Evolutionary conservation across 2,113 vertebrate species (phyloP).

Genomic region (Bos taurus): DNA sequence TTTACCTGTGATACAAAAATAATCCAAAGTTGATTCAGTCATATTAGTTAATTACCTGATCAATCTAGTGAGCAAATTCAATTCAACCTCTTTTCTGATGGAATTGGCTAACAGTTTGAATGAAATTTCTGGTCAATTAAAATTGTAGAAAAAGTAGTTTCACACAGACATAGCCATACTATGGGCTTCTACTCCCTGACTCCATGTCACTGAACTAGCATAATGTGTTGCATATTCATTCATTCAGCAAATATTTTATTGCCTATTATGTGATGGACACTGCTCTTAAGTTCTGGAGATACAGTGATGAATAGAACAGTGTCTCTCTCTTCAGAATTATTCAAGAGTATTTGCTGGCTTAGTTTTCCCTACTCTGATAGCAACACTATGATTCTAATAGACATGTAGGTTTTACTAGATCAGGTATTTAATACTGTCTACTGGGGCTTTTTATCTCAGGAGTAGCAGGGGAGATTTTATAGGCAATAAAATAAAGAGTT

Average conservation of each 20-base stretch:
- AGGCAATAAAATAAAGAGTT: background rate
- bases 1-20: slow-evolving; percentile 16
- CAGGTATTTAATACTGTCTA: background rate
- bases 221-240: background rate
- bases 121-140: slow-evolving; percentile 14
- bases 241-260: background rate
- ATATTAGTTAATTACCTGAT: slow-evolving; percentile 34
- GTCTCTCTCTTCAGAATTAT: background rate
- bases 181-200: background rate
- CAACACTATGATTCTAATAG: background rate
- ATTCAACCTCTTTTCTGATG: background rate
- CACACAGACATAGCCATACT: background rate
- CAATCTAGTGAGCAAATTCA: background rate
- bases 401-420: background rate
- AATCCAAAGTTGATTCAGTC: background rate
- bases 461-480: background rate
- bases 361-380: background rate
- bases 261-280: background rate
- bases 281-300: background rate
- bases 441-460: background rate
- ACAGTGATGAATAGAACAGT: background rate
- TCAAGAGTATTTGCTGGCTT: background rate
- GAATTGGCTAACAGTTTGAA: background rate
- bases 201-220: background rate
- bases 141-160: slow-evolving; percentile 6